phyloP scores from a whole-genome alignment of 2,113 vertebrate species.

The Macrotis lagotis region DNA sequence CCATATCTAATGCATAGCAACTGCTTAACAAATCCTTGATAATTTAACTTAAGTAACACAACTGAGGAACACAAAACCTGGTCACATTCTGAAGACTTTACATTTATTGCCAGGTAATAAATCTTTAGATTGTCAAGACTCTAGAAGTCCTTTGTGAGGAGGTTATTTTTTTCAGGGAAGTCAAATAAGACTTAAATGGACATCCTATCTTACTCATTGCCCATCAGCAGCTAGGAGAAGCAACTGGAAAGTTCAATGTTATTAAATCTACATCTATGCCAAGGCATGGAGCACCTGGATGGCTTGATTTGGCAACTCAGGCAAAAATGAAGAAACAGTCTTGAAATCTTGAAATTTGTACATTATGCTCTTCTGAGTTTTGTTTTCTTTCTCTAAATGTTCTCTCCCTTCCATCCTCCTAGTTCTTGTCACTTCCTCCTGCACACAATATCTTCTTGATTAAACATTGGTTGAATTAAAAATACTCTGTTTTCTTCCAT shows the following conservation, averaged over 20 bases:
- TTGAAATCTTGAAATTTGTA: background rate
- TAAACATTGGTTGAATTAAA: background rate
- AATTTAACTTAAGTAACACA: background rate
- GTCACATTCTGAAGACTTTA: background rate
- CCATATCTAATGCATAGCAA: background rate
- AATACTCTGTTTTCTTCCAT: background rate
- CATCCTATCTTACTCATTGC: background rate
- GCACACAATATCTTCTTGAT: background rate
- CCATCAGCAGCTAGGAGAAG: background rate
- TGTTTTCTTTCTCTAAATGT: background rate
- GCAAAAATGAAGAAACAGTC: background rate
- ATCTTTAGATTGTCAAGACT: no score
- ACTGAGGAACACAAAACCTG: background rate
- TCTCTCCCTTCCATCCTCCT: background rate
- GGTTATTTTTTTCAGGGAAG: no score
- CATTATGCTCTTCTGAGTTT: background rate
- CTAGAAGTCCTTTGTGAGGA: no score
- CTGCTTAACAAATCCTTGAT: background rate
- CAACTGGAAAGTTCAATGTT: background rate
- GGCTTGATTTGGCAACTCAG: background rate
- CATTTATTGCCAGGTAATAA: background rate
- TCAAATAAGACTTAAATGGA: no score
- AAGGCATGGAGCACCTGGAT: background rate
- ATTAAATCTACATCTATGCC: background rate
- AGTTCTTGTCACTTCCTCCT: background rate